Conservation (phyloP, 1,140 invertebrate genomes). For the Globodera rostochiensis region DNA sequence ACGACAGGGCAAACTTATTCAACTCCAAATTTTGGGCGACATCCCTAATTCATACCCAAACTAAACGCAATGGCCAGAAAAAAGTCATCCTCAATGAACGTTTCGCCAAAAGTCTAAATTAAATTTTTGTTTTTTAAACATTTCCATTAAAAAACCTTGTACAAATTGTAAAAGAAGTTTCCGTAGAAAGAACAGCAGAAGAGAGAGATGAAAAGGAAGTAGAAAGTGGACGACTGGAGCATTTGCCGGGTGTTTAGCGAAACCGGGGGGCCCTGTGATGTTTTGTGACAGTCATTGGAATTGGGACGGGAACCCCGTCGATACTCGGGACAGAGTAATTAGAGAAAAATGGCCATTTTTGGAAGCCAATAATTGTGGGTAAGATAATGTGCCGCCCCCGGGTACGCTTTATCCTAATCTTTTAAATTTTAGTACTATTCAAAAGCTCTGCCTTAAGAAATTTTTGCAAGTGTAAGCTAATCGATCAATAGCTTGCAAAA, state of each 20-base stretch:
- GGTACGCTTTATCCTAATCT: no score
- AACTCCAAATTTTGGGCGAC: no score
- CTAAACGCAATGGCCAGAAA: constrained; percentile 61
- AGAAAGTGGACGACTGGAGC: constrained; percentile 57
- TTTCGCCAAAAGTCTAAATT: constrained; percentile 53
- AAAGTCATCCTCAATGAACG: constrained; percentile 61
- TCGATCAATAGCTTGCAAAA: no score
- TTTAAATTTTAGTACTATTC: no score
- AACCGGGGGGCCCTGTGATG: constrained; percentile 13
- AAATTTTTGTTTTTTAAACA: constrained; percentile 10
- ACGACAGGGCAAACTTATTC: no score
- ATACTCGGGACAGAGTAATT: no score
- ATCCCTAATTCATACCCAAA: constrained; percentile 20
- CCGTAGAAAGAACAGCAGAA: constrained; percentile 66
- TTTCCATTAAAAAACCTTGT: constrained; percentile 39
- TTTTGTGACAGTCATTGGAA: neutral
- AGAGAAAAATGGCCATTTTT: no score
- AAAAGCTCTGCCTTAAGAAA: no score
- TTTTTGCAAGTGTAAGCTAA: no score
- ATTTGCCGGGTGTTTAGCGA: constrained; percentile 51
- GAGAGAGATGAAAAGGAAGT: constrained; percentile 59
- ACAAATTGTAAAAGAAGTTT: constrained; percentile 64
- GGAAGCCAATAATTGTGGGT: no score
- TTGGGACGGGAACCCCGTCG: no score
- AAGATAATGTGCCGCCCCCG: no score